Conservation (phyloP, 2,113 vertebrate genomes). For the Petromus typicus region DNA sequence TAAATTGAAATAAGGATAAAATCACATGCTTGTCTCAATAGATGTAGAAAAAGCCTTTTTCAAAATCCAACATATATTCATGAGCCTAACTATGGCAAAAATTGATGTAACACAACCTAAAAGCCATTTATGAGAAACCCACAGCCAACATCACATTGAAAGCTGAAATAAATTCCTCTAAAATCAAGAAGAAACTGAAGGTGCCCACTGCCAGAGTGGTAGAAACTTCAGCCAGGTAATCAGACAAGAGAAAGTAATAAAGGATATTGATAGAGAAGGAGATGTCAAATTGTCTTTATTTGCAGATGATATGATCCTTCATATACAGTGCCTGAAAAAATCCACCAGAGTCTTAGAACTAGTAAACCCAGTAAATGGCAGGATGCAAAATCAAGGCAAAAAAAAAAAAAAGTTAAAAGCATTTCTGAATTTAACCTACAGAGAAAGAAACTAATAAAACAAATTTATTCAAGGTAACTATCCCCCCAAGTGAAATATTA, state of each 20-base stretch:
- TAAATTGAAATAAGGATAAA: neutral
- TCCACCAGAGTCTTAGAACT: neutral
- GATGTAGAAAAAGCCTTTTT: neutral
- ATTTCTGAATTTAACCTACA: neutral
- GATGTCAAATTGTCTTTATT: neutral
- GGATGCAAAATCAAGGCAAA: neutral
- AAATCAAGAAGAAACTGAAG: neutral
- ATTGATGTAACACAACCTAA: neutral
- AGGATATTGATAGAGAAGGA: neutral
- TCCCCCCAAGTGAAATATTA: neutral
- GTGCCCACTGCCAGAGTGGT: no score
- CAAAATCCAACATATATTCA: neutral
- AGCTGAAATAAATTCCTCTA: neutral
- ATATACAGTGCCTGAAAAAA: neutral
- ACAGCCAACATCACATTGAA: neutral
- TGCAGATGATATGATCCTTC: neutral
- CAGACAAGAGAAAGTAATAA: neutral
- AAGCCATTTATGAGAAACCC: neutral
- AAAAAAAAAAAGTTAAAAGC: neutral
- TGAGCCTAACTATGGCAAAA: neutral
- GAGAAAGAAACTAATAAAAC: neutral
- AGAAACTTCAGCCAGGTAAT: neutral
- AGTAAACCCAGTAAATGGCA: neutral
- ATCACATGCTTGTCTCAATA: neutral
- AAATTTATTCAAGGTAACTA: neutral